These are phyloP conservation scores for Morbakka virulenta DNA, from an alignment of 30 jellyfish, hydroid and myxozoan genomes.

Conservation along the genomic window DNA sequence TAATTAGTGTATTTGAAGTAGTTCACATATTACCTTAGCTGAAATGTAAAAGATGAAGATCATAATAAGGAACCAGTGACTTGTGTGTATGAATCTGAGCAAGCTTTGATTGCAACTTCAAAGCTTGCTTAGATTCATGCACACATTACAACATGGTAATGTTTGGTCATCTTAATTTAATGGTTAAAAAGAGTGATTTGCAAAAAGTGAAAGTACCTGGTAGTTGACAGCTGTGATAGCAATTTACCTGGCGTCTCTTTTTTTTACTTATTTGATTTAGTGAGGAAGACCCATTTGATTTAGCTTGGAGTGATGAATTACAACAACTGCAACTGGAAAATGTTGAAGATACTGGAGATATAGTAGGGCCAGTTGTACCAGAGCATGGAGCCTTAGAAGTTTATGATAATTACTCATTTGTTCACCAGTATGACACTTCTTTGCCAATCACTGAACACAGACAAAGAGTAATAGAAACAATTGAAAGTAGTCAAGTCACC, in stretches of 20 bases:
- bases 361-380: conserved; percentile 32
- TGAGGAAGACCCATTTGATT: neutral
- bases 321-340: conserved; percentile 4
- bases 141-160: neutral
- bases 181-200: no score
- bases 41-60: no score
- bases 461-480: conserved; percentile 75
- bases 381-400: conserved; percentile 77
- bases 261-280: neutral
- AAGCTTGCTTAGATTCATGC: neutral
- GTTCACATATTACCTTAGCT: no score
- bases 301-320: neutral
- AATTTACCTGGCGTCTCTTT: neutral
- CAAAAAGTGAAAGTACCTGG: no score
- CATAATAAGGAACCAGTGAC: no score
- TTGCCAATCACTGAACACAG: conserved; percentile 84
- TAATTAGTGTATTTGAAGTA: no score
- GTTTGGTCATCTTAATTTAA: no score
- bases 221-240: no score
- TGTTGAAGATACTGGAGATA: conserved; percentile 12
- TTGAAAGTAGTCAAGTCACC: conserved; percentile 88
- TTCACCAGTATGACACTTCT: conserved; percentile 68
- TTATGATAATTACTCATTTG: conserved; percentile 79
- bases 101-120: neutral
- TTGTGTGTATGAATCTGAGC: no score